Base-by-base conservation (phyloP, 92 coral and sea anemone species). In the Siderastrea radians region DNA sequence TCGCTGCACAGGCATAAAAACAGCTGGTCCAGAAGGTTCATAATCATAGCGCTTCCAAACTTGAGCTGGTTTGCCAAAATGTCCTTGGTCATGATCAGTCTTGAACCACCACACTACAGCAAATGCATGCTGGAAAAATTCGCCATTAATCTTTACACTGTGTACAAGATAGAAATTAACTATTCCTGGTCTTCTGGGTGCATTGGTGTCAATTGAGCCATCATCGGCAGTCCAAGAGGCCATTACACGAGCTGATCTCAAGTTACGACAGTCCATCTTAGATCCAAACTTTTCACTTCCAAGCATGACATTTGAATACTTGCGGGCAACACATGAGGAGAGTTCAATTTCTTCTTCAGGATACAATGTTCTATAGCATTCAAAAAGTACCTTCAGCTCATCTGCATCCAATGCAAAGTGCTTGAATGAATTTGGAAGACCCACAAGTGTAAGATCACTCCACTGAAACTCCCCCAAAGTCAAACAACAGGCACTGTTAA, bases 61-160 rank as follows among this genome's bases (percentile, higher is more conserved):
- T 49, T 87, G 49, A 12, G 75, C 85, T 12, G 91, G 86, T 47
- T 87, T 87, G 38, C 86, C 91, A 70, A 77, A 87, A 13, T 68
- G 5, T 19, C 74, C 67, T 44, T 52, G 46, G 15, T 80, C 86
- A 14, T 63, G 55, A 49, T 87, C 87, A 63, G 60, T 69, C 64
- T 89, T 88, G 80, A 84, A 67, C 93, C 95, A 92, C 66, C 26
- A 49, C 19, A 92, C 67, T 55, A 60, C 55, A 46, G 94, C 94
- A 75, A 91, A 87, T 3, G 65, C 82, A 63, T 74, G 83, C 79
- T 87, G 84, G 16, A 15, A 14, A 19, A 76, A 72, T 26, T 43
- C 54, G 1, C 82, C 89, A 65, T 84, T 75, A 19, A 83, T 51
- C 59, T 61, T 81, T 6, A 91, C 57, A 68, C 75, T 78, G 77